These are phyloP conservation scores for Catostomus latipinnis DNA, from an alignment of 2,797 vertebrate genomes.

Conservation along the genomic window DNA sequence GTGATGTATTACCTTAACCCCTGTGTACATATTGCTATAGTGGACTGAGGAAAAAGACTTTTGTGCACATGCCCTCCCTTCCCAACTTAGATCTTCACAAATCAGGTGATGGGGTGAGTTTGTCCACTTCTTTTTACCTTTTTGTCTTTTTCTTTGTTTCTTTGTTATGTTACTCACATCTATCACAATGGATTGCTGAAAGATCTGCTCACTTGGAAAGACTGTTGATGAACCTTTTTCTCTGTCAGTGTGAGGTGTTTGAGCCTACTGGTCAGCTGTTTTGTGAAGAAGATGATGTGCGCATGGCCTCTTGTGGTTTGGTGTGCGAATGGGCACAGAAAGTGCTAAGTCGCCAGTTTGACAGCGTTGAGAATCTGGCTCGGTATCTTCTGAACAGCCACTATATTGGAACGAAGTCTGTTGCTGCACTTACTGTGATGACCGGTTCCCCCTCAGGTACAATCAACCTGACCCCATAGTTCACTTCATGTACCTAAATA, in stretches of 20 bases:
- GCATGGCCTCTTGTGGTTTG: slow-evolving; percentile 92
- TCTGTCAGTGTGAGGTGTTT: slow-evolving; percentile 84
- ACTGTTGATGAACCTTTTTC: not conserved
- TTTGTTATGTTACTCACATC: too few relatives aligned
- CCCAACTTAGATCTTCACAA: slow-evolving; percentile 94
- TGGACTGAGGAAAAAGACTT: slow-evolving; percentile 96
- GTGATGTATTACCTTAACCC: slow-evolving; percentile 82
- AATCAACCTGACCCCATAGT: not conserved
- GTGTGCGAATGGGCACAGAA: slow-evolving; percentile 99
- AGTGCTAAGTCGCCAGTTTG: slow-evolving; percentile 96
- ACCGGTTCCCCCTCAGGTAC: slow-evolving; percentile 90
- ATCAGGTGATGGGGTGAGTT: slow-evolving; percentile 89
- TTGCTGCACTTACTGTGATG: slow-evolving; percentile 96
- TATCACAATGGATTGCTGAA: not conserved
- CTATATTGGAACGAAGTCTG: slow-evolving; percentile 96
- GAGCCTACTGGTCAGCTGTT: slow-evolving; percentile 87
- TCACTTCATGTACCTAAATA: not conserved
- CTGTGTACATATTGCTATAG: slow-evolving; percentile 95
- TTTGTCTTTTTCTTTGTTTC: not conserved
- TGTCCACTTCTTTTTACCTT: not conserved
- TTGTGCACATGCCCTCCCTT: slow-evolving; percentile 96
- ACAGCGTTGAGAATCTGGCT: slow-evolving; percentile 92
- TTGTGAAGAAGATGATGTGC: slow-evolving; percentile 89
- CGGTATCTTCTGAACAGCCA: slow-evolving; percentile 98
- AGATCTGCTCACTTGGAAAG: not conserved